These are phyloP conservation scores for Archilochus colubris DNA, from an alignment of 2,113 vertebrate genomes.

Conservation along the genomic window DNA sequence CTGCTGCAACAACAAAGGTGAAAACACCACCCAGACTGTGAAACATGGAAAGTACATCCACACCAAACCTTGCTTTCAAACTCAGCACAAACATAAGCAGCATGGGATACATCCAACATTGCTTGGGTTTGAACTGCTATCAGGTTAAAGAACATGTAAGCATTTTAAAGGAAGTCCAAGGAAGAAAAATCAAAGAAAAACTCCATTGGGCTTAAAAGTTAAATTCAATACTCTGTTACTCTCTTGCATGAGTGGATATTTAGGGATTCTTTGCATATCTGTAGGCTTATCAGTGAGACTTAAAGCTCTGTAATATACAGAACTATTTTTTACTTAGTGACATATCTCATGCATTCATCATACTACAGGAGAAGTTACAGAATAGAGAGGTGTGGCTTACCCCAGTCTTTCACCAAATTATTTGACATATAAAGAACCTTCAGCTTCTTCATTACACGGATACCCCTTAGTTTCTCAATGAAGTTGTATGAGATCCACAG, in stretches of 20 bases:
- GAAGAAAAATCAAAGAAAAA: neutral
- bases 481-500: slow-evolving; percentile 97
- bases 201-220: neutral
- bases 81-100: neutral
- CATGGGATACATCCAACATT: neutral
- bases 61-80: neutral
- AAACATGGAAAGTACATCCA: neutral
- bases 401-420: slow-evolving; percentile 98
- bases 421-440: slow-evolving; percentile 97
- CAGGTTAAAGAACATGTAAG: neutral
- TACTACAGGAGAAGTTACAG: neutral
- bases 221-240: neutral
- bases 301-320: neutral
- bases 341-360: neutral
- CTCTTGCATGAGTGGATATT: neutral
- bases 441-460: slow-evolving; percentile 91
- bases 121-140: neutral
- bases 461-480: slow-evolving; percentile 95
- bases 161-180: neutral
- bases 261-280: neutral
- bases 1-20: slow-evolving; percentile 76
- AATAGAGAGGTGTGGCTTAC: slow-evolving; percentile 71
- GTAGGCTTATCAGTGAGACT: neutral
- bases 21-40: slow-evolving; percentile 15
- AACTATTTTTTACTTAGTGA: neutral